Evolutionary conservation across 2,888 invertebrate species (phyloP).

Genomic region (Drosophila dives): DNA sequence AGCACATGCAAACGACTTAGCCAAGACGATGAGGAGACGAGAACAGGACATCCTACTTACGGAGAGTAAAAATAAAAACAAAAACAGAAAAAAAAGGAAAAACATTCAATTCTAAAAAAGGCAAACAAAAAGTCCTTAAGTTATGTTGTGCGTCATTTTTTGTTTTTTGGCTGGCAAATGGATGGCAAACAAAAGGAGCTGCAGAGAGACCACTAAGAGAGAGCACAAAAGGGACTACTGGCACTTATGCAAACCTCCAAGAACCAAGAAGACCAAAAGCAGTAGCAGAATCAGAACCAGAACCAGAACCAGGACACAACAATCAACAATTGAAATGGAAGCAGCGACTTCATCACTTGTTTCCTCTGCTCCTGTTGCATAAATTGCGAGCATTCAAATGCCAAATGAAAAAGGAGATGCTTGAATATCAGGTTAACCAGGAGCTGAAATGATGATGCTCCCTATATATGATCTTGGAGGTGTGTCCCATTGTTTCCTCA

Average conservation of each 20-base stretch:
- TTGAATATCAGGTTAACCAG: conserved; percentile 79
- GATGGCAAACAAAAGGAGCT: conserved; percentile 61
- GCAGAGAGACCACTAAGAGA: conserved; percentile 38
- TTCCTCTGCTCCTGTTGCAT: conserved; percentile 79
- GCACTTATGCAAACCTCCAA: conserved; percentile 68
- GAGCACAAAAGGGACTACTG: conserved; percentile 48
- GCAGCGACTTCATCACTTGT: conserved; percentile 84
- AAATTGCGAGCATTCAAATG: conserved; percentile 57
- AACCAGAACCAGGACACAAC: conserved; percentile 51
- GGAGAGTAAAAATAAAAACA: conserved; percentile 16
- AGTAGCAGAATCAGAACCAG: conserved; percentile 15
- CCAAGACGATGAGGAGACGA: conserved; percentile 45
- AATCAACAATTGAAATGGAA: conserved; percentile 74
- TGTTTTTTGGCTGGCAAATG: conserved; percentile 65
- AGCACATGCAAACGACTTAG: conserved; percentile 70
- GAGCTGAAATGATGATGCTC: conserved; percentile 27
- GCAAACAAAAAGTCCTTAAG: conserved; percentile 84
- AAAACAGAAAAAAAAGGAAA: conserved; percentile 3
- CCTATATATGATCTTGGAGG: conserved; percentile 70
- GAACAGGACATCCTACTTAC: conserved; percentile 79
- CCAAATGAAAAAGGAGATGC: conserved; percentile 66
- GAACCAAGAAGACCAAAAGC: neutral
- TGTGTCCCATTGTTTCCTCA: conserved; percentile 77
- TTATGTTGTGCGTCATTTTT: conserved; percentile 80
- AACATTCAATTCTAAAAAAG: conserved; percentile 73